These are phyloP conservation scores for Sorex maritimensis DNA, from an alignment of 2,797 vertebrate genomes.

Conservation along the genomic window DNA sequence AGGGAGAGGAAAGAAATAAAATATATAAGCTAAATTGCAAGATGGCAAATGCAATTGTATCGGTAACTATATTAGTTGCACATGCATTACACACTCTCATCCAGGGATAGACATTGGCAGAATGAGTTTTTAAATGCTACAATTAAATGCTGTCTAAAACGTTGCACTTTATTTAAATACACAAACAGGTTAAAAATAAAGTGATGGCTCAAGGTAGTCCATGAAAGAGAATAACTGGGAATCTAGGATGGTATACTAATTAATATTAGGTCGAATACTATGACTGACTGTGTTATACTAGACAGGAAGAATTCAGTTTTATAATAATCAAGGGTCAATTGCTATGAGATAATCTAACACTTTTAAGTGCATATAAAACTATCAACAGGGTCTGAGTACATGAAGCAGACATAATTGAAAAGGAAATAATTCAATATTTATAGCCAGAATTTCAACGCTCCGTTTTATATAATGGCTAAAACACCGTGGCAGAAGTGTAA, in stretches of 20 bases:
- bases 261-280: background rate
- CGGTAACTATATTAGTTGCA: background rate
- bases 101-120: background rate
- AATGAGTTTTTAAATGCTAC: background rate
- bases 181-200: background rate
- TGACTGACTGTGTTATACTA: background rate
- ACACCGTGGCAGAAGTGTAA: background rate
- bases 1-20: background rate
- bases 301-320: background rate
- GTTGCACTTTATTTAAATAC: background rate
- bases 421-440: background rate
- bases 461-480: background rate
- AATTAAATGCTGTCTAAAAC: background rate
- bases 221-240: background rate
- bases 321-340: background rate
- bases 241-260: background rate
- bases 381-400: background rate
- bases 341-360: background rate
- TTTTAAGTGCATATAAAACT: background rate
- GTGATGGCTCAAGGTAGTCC: background rate
- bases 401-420: background rate
- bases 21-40: background rate
- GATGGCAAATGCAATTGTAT: background rate
- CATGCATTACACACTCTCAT: background rate
- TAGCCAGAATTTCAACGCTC: too few relatives aligned